Conservation (phyloP, 2,797 vertebrate genomes). For the Pipistrellus pygmaeus region DNA sequence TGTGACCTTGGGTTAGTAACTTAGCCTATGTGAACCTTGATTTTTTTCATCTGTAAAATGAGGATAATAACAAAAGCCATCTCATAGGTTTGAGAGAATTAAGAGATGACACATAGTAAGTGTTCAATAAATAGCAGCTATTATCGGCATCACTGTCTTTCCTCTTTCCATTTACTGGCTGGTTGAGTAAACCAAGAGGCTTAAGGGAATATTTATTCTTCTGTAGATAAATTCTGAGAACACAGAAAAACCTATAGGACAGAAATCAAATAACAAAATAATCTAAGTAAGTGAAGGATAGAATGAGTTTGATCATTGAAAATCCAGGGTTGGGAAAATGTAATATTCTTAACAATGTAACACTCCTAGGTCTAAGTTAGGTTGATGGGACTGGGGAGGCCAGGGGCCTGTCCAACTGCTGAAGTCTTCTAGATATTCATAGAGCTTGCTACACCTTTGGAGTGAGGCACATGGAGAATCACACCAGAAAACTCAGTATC, state of each 20-base stretch:
- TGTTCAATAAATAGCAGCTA: slow-evolving; percentile 23
- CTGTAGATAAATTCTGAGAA: background rate
- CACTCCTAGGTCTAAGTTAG: background rate
- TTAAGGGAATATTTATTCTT: background rate
- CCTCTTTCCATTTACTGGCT: background rate
- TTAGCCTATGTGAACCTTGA: background rate
- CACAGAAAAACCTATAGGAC: background rate
- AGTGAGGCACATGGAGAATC: background rate
- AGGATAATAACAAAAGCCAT: slow-evolving; percentile 28
- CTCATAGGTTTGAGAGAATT: background rate
- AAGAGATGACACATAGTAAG: slow-evolving; percentile 30
- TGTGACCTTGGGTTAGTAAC: background rate
- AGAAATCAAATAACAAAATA: slow-evolving; percentile 35
- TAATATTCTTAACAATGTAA: slow-evolving; percentile 2
- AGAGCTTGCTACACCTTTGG: background rate
- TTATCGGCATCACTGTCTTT: slow-evolving; percentile 34
- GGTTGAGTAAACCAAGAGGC: slow-evolving; percentile 39
- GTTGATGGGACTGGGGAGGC: background rate
- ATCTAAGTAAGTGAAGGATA: background rate
- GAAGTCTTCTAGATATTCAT: background rate
- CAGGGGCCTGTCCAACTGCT: background rate
- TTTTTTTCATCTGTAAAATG: slow-evolving; percentile 14
- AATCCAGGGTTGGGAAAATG: slow-evolving; percentile 19
- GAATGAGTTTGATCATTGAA: background rate
- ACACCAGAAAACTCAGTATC: background rate